These are phyloP conservation scores for Chlamydotis undulata DNA, from an alignment of 2,113 vertebrate species.

Conservation along the genomic window DNA sequence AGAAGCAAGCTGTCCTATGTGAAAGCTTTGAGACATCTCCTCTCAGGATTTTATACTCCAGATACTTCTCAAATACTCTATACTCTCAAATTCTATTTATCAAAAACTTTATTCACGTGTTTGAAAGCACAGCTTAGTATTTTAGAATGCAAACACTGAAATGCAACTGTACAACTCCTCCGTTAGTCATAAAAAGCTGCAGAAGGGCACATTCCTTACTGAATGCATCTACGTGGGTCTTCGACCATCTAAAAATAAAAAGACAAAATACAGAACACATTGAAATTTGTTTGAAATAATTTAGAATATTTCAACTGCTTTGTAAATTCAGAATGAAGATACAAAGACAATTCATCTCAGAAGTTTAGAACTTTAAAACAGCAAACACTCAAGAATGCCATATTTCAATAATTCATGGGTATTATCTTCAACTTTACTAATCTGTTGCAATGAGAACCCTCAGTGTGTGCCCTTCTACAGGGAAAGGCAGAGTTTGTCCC, in stretches of 20 bases:
- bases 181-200: neutral
- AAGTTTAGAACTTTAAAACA: neutral
- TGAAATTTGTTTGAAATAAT: neutral
- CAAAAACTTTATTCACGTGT: neutral
- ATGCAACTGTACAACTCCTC: accelerated
- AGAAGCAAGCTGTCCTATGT: accelerated
- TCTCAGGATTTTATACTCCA: neutral
- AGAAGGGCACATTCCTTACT: neutral
- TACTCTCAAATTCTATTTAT: neutral
- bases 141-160: neutral
- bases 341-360: neutral
- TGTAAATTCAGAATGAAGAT: neutral
- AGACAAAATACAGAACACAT: neutral
- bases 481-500: neutral
- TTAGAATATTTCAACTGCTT: neutral
- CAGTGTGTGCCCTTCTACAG: neutral
- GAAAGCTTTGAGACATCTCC: neutral
- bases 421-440: neutral
- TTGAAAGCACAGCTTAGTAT: neutral
- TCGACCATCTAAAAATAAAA: neutral
- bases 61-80: neutral
- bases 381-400: neutral
- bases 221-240: neutral
- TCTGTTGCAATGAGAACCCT: neutral
- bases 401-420: neutral